Percentiles rank a stretch among this genome's conserved stretches.
Conservation (phyloP, 2,888 invertebrate species). For the Spisula solida region DNA sequence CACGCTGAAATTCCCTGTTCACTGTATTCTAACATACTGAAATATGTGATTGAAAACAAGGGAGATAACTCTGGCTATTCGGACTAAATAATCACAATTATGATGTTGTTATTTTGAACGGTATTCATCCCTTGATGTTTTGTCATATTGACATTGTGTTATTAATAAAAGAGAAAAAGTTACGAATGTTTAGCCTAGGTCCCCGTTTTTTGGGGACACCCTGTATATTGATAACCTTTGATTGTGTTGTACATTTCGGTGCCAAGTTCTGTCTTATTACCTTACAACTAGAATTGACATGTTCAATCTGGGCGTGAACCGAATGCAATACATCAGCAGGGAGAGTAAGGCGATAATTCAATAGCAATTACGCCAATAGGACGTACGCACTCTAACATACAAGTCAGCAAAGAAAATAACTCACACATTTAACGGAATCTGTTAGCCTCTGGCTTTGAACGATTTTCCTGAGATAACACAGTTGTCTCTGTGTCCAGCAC, state of each 20-base stretch:
- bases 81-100: too few species aligned
- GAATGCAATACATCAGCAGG: neutral
- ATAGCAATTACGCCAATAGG: neutral
- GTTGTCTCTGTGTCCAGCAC: neutral
- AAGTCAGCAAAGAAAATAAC: neutral
- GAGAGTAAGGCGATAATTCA: neutral
- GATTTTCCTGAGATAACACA: neutral
- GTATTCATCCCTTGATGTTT: too few species aligned
- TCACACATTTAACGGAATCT: neutral
- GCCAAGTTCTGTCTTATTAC: neutral
- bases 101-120: too few species aligned
- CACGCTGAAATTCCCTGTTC: too few species aligned
- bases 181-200: too few species aligned
- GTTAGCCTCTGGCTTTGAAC: neutral
- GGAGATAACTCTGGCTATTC: too few species aligned
- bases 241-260: neutral
- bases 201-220: too few species aligned
- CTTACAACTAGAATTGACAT: neutral
- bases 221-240: too few species aligned
- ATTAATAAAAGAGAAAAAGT: too few species aligned
- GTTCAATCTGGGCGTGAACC: neutral
- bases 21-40: too few species aligned
- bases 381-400: neutral
- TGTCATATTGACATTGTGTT: too few species aligned
- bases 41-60: too few species aligned